Conservation (phyloP, 2,113 vertebrate species). For the Narcine bancroftii region DNA sequence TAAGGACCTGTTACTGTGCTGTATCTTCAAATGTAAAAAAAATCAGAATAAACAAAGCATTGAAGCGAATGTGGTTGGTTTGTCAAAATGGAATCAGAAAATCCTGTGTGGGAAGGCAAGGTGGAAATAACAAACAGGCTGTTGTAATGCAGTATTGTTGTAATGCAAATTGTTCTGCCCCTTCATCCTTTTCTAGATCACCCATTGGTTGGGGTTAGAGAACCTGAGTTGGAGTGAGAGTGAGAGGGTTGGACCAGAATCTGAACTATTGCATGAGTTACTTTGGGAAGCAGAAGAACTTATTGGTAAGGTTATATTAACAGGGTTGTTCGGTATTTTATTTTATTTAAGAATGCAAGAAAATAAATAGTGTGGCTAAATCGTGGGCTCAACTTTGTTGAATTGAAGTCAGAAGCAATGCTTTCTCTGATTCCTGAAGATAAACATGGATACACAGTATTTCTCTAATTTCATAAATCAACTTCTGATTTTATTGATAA, state of each 20-base stretch:
- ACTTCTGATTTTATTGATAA: neutral
- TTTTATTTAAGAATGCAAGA: neutral
- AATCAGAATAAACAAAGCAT: neutral
- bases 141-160: neutral
- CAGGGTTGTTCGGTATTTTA: neutral
- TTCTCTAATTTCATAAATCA: neutral
- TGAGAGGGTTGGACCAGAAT: neutral
- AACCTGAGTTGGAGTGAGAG: neutral
- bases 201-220: neutral
- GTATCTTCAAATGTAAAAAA: no score
- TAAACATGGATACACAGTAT: neutral
- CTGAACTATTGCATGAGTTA: neutral
- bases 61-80: neutral
- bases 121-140: neutral
- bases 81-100: neutral
- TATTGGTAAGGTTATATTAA: neutral
- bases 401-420: neutral
- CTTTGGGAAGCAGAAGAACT: neutral
- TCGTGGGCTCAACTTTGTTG: neutral
- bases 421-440: neutral
- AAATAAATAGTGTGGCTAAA: neutral
- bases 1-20: no score
- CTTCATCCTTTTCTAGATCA: slow-evolving; percentile 4
- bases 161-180: neutral
- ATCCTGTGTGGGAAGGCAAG: neutral